Conservation (phyloP, 2,888 invertebrate species). For the Galerucella calmariensis region DNA sequence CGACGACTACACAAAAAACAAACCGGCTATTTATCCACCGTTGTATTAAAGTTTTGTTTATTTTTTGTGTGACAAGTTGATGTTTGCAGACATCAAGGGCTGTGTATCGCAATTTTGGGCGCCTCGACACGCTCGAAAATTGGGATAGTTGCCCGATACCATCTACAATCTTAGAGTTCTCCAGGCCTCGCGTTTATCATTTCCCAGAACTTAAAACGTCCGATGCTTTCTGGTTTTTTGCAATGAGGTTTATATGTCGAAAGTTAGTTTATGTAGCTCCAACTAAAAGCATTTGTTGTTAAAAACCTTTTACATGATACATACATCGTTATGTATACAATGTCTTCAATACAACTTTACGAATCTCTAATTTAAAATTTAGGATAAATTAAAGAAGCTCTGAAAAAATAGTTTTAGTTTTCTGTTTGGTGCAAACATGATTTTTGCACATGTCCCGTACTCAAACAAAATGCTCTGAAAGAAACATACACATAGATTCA, state of each 20-base stretch:
- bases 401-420: too few relatives aligned
- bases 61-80: conserved; percentile 56
- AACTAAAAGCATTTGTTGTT: conserved; percentile 22
- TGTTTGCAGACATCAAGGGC: conserved; percentile 59
- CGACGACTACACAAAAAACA: conserved; percentile 24
- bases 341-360: too few relatives aligned
- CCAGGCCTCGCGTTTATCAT: conserved; percentile 63
- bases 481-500: too few relatives aligned
- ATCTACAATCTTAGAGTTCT: conserved; percentile 64
- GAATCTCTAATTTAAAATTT: too few relatives aligned
- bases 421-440: too few relatives aligned
- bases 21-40: conserved; percentile 35
- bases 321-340: neutral
- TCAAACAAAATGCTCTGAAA: too few relatives aligned
- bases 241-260: conserved; percentile 38
- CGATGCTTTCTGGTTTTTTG: conserved; percentile 45
- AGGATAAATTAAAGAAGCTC: too few relatives aligned
- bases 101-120: conserved; percentile 63
- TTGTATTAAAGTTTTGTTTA: conserved; percentile 57
- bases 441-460: too few relatives aligned
- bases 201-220: conserved; percentile 59
- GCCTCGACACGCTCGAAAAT: conserved; percentile 59
- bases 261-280: conserved; percentile 19
- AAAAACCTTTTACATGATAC: neutral
- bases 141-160: conserved; percentile 63